Evolutionary conservation across 2,888 invertebrate species (phyloP), one percentile per base, ranked within the genome.

Genomic region (Dryomyza anilis): DNA sequence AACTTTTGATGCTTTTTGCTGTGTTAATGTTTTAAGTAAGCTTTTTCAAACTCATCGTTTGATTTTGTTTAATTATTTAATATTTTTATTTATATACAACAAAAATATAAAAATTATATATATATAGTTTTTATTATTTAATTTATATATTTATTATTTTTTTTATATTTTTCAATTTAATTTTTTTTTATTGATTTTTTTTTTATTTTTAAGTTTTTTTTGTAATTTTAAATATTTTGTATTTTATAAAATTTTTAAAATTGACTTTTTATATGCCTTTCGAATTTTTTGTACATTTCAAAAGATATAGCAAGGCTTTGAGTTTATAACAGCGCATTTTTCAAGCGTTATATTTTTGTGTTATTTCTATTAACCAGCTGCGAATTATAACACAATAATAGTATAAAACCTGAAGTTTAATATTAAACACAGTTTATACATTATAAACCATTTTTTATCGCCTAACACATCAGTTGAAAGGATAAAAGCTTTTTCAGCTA

Each of bases 21-120:
- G 60, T 65, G n/a, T n/a, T n/a, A 68, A 56, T 55, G 48, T 43
- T 67, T 61, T 68, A 14, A 16, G n/a, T 57, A 69, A 58, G 55
- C 56, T 46, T 53, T 46, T 68, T 67, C 68, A 36, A 67, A 57
- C 66, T 63, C 67, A 60, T 53, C 43, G 66, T 67, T 67, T 67
- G 27, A 19, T 68, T 53, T 58, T 58, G n/a, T n/a, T n/a, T 30
- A 58, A 19, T 58, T n/a, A 16, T 45, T 69, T 69, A 55, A 39
- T 59, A 45, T 25, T 56, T 63, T 66, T 19, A 56, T 58, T 66
- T n/a, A n/a, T n/a, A n/a, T n/a, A n/a, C n/a, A n/a, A n/a, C n/a
- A n/a, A n/a, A n/a, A n/a, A n/a, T n/a, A n/a, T n/a, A n/a, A n/a
- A n/a, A n/a, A n/a, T n/a, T n/a, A 67, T 60, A 52, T 36, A 23